Base-by-base conservation (phyloP, 2,888 invertebrate species). In the Andrena fulva region DNA sequence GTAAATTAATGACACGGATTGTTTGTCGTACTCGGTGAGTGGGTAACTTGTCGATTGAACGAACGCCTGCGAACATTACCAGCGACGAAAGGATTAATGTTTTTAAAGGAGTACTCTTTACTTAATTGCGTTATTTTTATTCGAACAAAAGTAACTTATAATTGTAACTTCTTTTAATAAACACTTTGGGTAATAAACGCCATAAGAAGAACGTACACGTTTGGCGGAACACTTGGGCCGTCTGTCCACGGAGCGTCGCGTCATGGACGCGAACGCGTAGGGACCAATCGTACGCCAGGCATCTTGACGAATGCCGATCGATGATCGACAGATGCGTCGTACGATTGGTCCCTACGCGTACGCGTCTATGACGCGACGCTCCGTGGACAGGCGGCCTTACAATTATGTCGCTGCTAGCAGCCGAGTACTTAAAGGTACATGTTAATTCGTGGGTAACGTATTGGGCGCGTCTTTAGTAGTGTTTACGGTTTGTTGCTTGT, bases 371-470 rank as follows among this genome's bases (percentile, higher is more conserved):
- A 20, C 20, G 20, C 20, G 20, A 20, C 20, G 20, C 20, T 20
- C 20, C 20, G 20, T 20, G 20, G 20, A 20, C 20, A 20, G 20
- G 0, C 20, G 20, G 20, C 20, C 20, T 20, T 52, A 52, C n/a
- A 31, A 6, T 42, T 1, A 42, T 16, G 16, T 42, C 16, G 12
- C 42, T 42, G 42, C 42, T 42, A 42, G 12, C 42, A 12, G 12
- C 4, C 4, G 12, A 42, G 12, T 42, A 42, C 5, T 42, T 42
- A 42, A 42, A 42, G 42, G 7, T 31, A 12, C 0, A 12, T 48
- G 3, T 54, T 62, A 80, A 56, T 64, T 63, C 63, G 62, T 54
- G 50, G 12, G 29, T 50, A 42, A 74, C 67, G 69, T 74, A 31
- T 77, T 68, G 7, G 31, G 2, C 69, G 8, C 8, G 1, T 54